A percentile compares a stretch with the other conserved stretches of the same genome.
Conservation (phyloP, 2,888 invertebrate genomes). For the Desoria tigrina region DNA sequence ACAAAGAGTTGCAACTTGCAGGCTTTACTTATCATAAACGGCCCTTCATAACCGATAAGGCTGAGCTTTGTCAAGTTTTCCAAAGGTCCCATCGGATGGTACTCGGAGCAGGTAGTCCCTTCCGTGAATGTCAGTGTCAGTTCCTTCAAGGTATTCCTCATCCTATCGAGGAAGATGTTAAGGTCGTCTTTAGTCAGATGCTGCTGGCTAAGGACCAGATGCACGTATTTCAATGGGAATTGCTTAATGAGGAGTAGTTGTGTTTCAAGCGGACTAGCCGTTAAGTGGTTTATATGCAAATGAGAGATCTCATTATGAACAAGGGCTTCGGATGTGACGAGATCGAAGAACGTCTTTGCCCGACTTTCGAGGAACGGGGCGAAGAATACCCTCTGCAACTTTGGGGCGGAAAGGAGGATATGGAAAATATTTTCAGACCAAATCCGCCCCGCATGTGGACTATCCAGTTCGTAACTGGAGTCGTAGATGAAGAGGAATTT, state of each 20-base stretch:
- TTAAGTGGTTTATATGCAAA: conserved; percentile 36
- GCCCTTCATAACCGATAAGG: conserved; percentile 38
- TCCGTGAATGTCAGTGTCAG: conserved; percentile 36
- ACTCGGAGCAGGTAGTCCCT: conserved; percentile 33
- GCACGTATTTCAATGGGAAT: conserved; percentile 34
- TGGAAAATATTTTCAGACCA: conserved; percentile 39
- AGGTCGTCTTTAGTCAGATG: conserved; percentile 13
- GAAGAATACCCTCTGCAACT: conserved; percentile 31
- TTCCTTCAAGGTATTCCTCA: conserved; percentile 27
- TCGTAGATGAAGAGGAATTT: conserved; percentile 38
- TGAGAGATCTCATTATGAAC: conserved; percentile 21
- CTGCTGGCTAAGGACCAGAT: conserved; percentile 29
- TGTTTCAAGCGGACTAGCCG: conserved; percentile 25
- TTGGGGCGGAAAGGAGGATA: conserved; percentile 24
- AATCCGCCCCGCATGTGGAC: conserved; percentile 27
- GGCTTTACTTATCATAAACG: conserved; percentile 24
- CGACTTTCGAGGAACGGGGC: conserved; percentile 33
- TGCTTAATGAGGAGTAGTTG: conserved; percentile 18
- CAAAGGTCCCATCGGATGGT: conserved; percentile 35
- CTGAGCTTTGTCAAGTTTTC: conserved; percentile 29
- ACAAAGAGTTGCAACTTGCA: conserved; percentile 29
- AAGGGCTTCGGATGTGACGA: conserved; percentile 26
- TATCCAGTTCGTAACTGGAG: conserved; percentile 36
- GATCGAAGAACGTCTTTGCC: conserved; percentile 35
- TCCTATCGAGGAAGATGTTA: conserved; percentile 18